Conservation (phyloP, 2,888 invertebrate genomes). For the Chymomyza caudatula region DNA sequence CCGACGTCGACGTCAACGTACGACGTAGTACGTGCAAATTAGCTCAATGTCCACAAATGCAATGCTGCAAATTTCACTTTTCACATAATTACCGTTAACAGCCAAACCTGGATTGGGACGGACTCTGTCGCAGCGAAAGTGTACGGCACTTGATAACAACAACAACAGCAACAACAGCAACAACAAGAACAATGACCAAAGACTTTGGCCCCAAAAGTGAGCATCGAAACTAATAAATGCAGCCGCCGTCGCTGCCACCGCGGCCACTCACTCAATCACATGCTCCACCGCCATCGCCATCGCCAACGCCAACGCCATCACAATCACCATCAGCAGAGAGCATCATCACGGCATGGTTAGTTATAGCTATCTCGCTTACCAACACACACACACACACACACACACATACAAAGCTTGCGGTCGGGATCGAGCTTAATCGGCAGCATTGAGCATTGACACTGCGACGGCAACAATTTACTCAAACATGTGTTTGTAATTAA, state of each 20-base stretch:
- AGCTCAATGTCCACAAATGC: constrained; percentile 43
- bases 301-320: not conserved
- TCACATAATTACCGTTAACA: constrained; percentile 39
- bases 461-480: constrained; percentile 34
- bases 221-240: not conserved
- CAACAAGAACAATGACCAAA: constrained; percentile 10
- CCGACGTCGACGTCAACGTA: constrained; percentile 8
- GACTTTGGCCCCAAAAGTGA: not conserved
- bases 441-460: constrained; percentile 12
- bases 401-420: not conserved
- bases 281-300: not conserved
- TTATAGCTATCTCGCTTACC: not conserved
- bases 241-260: not conserved
- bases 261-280: constrained; percentile 8
- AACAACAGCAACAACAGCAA: constrained; percentile 34
- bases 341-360: not conserved
- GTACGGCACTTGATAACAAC: constrained; percentile 32
- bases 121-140: constrained; percentile 41
- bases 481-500: constrained; percentile 62
- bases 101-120: constrained; percentile 14
- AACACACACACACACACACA: not conserved
- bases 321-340: not conserved
- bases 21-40: constrained; percentile 38
- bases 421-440: not conserved
- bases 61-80: constrained; percentile 49